Evolutionary conservation across 2,888 invertebrate genomes (phyloP), one percentile per base, ranked within the genome.

Genomic region (Chloromyia formosa): DNA sequence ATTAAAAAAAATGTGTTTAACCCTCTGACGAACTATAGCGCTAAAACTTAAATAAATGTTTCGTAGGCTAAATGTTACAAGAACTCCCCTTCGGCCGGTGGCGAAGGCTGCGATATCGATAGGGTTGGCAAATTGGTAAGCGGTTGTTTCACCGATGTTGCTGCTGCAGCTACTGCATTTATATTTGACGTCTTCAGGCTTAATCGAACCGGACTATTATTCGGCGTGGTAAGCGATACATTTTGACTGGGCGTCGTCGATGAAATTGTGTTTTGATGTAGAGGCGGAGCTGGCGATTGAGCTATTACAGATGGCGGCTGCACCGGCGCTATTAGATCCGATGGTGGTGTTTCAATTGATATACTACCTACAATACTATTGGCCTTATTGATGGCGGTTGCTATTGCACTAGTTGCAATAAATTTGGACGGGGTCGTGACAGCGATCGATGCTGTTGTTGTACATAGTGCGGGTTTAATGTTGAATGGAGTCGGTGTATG

Each of bases 91-190:
- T 90, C 91, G 79, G 92, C 92, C 14, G 93, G 92, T 42, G 93
- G 93, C 18, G 92, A 92, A 0, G 93, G 93, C n/a, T 92, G 92
- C 12, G 93, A 93, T 35, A 94, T 89, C 23, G 93, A 93, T 5
- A 94, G 88, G 80, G 92, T 92, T 64, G 93, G 93, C 80, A 93
- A 86, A 53, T 92, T 92, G 74, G 82, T 81, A 73, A 80, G 27
- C 71, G 77, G 74, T 18, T 77, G 75, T 49, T 81, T 82, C 12
- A 23, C n/a, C 42, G 81, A 77, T 18, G 60, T 23, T 45, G 81
- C 77, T 7, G 27, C 27, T 4, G 27, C 27, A 35, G 3, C 27
- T 35, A 35, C 27, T 35, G 27, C 27, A 35, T 35, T 35, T 4
- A 35, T 2, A 35, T 35, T 35, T 35, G 27, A 35, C 56, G 82